Evolutionary conservation across 2,113 vertebrate genomes (phyloP), one percentile per base, ranked within the genome.

Genomic region (Bungarus multicinctus): DNA sequence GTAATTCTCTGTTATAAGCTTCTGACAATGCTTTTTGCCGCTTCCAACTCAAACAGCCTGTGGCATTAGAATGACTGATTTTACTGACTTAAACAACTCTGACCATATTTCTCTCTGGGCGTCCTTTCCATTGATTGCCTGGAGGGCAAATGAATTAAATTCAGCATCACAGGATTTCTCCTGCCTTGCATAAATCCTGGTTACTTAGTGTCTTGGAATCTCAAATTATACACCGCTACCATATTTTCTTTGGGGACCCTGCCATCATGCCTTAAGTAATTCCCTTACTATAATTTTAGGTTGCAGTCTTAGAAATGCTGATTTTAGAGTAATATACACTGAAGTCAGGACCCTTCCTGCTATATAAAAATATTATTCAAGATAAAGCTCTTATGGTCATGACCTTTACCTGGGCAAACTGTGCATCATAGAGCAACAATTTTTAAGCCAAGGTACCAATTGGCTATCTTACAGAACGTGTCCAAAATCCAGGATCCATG

Each of bases 1-100:
- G 69, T 93, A 93, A 86, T 85, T 74, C 54, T 89, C 88, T 90
- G 47, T 74, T 57, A 43, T 93, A 54, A 89, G 54, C 69, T 93
- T 89, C 92, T 45, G 57, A 81, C 92, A 58, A 14, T 85, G 88
- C 69, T 89, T 93, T 92, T 52, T 89, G 53, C 92, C 30, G 27
- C 69, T 93, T 89, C 39, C 87, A 89, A 30, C 87, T 81, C 89
- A 30, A 34, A n/a, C 53, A 25, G 20, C 20, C 20, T 5, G 27
- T 88, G 91, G 55, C 91, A 88, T 92, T 57, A 69, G 88, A 89
- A n/a, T 39, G 57, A 74, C 88, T 85, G 50, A 39, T 88, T 89
- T 89, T 57, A 93, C 69, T 39, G 43, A 50, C 58, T 50, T 89
- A 5, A 88, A 92, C 87, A 85, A 92, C 91, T 89, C 39, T 81